A percentile compares a stretch with the other conserved stretches of the same genome.
These are phyloP conservation scores for Diacarnus erythraeanus DNA, from an alignment of 37 sponge, comb jelly and placozoan species.

Conservation along the genomic window DNA sequence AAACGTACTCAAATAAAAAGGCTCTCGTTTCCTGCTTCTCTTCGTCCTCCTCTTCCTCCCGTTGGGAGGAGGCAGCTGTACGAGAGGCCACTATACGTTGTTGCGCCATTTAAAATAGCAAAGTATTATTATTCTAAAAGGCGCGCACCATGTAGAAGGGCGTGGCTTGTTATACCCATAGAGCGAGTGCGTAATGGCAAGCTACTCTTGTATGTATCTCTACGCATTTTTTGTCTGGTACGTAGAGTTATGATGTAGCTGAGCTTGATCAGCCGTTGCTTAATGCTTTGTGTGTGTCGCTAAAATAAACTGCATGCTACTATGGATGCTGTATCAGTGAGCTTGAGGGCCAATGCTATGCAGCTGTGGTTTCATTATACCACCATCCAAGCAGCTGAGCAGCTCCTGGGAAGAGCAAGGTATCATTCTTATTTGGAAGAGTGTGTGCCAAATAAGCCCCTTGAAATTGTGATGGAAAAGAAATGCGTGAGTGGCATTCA, in stretches of 20 bases:
- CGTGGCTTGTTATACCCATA: too few species aligned
- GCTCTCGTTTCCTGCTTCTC: slow-evolving; percentile 20
- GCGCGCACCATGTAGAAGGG: background rate
- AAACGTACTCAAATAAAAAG: slow-evolving; percentile 36
- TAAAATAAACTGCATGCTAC: too few species aligned
- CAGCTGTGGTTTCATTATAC: slow-evolving; percentile 3
- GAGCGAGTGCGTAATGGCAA: too few species aligned
- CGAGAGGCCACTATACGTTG: background rate
- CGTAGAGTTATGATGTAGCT: background rate
- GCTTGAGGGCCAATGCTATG: background rate
- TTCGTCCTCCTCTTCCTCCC: background rate
- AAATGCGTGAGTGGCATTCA: background rate
- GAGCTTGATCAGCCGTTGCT: too few species aligned
- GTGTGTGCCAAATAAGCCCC: background rate
- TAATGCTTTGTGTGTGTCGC: too few species aligned
- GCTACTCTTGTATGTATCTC: too few species aligned
- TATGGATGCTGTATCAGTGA: background rate
- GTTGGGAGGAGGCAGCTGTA: background rate
- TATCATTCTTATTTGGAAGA: too few species aligned
- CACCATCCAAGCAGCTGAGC: background rate
- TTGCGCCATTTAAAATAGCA: slow-evolving; percentile 10
- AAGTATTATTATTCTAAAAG: background rate
- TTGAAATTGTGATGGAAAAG: background rate
- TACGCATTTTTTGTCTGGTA: background rate
- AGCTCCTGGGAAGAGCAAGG: background rate